These are phyloP conservation scores for Imbricaverruca yamaguchii DNA, from an alignment of 2,888 invertebrate genomes.

Conservation along the genomic window DNA sequence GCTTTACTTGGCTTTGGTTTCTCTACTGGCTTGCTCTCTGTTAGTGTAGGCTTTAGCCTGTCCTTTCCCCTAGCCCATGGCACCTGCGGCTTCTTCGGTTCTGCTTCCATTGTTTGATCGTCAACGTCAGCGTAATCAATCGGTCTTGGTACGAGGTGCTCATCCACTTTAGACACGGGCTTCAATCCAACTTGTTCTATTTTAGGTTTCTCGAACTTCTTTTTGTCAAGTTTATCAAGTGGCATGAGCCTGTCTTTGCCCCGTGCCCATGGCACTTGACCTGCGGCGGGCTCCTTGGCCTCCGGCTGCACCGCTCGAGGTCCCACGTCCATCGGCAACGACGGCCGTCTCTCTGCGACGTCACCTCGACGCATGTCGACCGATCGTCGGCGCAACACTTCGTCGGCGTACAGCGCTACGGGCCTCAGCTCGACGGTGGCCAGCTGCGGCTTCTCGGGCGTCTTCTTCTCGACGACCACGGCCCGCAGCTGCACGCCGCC, in stretches of 20 bases:
- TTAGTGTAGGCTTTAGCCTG: not conserved
- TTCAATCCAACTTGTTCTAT: constrained; percentile 24
- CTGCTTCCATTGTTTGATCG: not conserved
- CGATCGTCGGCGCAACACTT: not conserved
- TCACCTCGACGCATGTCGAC: not conserved
- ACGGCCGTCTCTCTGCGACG: not conserved
- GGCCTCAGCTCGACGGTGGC: not conserved
- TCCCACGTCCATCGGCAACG: too few species aligned
- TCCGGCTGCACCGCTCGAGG: too few species aligned
- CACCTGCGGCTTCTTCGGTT: not conserved
- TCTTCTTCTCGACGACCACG: not conserved
- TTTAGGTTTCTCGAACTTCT: constrained; percentile 15
- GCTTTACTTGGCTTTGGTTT: not conserved
- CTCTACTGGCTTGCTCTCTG: constrained; percentile 2
- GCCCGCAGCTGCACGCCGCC: not conserved
- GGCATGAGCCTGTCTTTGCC: not conserved
- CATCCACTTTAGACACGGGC: constrained; percentile 23
- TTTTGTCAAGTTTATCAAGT: not conserved
- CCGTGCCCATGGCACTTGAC: not conserved
- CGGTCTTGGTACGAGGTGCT: constrained; percentile 19
- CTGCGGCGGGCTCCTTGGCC: not conserved
- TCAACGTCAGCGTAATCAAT: not conserved
- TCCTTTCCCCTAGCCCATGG: not conserved
- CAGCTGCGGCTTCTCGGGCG: not conserved
- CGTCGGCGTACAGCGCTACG: not conserved